A percentile compares a stretch with the other conserved stretches of the same genome.
phyloP scores from a whole-genome alignment of 2,113 vertebrate species.

The Neogobius melanostomus region DNA sequence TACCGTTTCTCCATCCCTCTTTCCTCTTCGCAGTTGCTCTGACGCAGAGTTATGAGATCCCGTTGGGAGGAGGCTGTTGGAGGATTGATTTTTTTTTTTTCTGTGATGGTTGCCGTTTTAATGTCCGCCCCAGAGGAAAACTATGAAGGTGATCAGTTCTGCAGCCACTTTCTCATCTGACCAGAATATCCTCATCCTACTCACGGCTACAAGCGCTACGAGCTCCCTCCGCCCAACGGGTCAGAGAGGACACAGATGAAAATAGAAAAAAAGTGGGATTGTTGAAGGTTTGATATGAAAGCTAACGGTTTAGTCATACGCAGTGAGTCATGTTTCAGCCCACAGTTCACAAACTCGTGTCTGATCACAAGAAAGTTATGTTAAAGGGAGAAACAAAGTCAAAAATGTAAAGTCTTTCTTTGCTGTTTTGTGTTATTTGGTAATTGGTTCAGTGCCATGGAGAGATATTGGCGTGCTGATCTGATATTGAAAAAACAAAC shows the following conservation, averaged over 20 bases:
- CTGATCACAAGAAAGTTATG: background rate
- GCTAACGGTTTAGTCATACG: background rate
- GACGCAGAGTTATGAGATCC: background rate
- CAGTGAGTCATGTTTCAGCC: background rate
- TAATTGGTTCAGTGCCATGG: too few species aligned
- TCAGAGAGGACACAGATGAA: constrained; percentile 5
- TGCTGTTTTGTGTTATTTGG: too few species aligned
- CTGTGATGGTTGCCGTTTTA: constrained; percentile 14
- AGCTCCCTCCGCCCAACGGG: background rate
- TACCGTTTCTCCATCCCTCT: background rate
- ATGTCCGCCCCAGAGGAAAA: constrained; percentile 6
- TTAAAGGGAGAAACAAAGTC: too few species aligned
- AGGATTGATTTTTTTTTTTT: background rate
- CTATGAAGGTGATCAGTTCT: constrained; percentile 5
- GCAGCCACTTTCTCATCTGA: constrained; percentile 10
- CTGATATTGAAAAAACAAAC: too few species aligned
- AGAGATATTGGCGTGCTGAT: too few species aligned
- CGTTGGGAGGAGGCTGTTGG: background rate
- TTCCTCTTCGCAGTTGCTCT: background rate
- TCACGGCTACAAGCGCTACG: background rate
- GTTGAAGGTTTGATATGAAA: background rate
- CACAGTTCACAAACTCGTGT: background rate
- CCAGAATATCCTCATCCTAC: background rate
- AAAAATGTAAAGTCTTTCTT: too few species aligned
- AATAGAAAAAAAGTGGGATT: background rate